These are phyloP conservation scores for Tachysurus vachellii DNA, from an alignment of 2,113 vertebrate genomes.

Conservation along the genomic window DNA sequence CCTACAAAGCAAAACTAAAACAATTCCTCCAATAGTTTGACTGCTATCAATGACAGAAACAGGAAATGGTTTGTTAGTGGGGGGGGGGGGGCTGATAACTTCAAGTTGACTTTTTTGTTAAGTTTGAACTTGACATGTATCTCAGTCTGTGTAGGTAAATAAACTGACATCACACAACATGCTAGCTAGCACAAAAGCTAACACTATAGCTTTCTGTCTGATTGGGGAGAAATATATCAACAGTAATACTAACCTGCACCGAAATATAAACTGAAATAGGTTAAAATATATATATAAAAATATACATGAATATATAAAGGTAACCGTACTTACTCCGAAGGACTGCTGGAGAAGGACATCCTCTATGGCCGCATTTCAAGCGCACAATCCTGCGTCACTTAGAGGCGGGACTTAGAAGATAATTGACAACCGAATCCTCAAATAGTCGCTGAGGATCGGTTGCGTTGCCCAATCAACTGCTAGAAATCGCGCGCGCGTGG, in stretches of 20 bases:
- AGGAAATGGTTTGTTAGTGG: not conserved
- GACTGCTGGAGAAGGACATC: constrained; percentile 67
- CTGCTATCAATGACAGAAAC: not conserved
- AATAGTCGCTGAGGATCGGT: constrained; percentile 40
- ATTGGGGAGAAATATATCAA: not conserved
- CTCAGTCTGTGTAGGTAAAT: not conserved
- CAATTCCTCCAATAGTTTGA: too few relatives aligned
- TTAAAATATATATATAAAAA: not conserved
- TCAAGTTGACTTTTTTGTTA: not conserved
- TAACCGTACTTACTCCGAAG: constrained; percentile 44
- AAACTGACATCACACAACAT: not conserved
- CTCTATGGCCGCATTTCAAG: constrained; percentile 59
- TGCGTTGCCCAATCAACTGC: constrained; percentile 53
- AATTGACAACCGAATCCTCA: constrained; percentile 44
- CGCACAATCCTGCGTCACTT: constrained; percentile 47
- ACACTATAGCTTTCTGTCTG: not conserved
- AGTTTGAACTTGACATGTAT: not conserved
- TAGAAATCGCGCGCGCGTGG: too few relatives aligned
- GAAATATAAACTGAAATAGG: not conserved
- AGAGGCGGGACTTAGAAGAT: constrained; percentile 20
- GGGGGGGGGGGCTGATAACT: too few relatives aligned
- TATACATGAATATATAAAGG: not conserved
- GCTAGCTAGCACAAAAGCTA: not conserved
- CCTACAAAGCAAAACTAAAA: not conserved
- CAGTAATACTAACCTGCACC: not conserved